Evolutionary conservation across 2,797 vertebrate genomes (phyloP), one percentile per base, ranked within the genome.

Genomic region (Acipenser ruthenus): DNA sequence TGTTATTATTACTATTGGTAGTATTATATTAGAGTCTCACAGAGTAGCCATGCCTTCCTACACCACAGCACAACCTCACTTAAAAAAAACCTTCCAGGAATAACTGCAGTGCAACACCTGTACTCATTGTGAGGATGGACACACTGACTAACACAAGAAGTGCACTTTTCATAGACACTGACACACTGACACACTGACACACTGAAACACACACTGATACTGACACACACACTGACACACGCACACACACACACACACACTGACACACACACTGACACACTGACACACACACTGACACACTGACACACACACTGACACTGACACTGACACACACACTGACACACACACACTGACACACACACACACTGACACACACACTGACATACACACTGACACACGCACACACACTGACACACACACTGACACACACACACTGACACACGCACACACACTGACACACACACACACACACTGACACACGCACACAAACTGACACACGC

Each of bases 401-500:
- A n/a, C 47, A 49, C 55, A 49, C 8, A 18, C 11, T 6, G n/a
- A 15, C 56, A 49, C 47, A 58, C 37, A 23, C 63, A 11, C 23
- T 11, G 49, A 55, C 11, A 50, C 50, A 18, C 8, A 58, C 13
- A 47, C 51, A 9, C 48, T 49, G 37, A 72, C 70, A 70, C 62
- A 15, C n/a, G n/a, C 71, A 68, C 70, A 68, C 73, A 74, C 58
- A 68, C 50, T 63, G 50, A 68, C 51, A 60, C 60, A 50, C 9
- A 13, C n/a, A 9, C 10, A 18, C 8, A 49, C 50, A 49, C 47
- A n/a, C n/a, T n/a, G n/a, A n/a, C n/a, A n/a, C n/a, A n/a, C n/a
- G n/a, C n/a, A n/a, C n/a, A n/a, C n/a, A n/a, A n/a, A 49, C 60
- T 23, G 15, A 62, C 60, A 60, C 58, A 13, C 8, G 10, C 53